Conservation (phyloP, 2,113 vertebrate genomes). For the Perccottus glenii region DNA sequence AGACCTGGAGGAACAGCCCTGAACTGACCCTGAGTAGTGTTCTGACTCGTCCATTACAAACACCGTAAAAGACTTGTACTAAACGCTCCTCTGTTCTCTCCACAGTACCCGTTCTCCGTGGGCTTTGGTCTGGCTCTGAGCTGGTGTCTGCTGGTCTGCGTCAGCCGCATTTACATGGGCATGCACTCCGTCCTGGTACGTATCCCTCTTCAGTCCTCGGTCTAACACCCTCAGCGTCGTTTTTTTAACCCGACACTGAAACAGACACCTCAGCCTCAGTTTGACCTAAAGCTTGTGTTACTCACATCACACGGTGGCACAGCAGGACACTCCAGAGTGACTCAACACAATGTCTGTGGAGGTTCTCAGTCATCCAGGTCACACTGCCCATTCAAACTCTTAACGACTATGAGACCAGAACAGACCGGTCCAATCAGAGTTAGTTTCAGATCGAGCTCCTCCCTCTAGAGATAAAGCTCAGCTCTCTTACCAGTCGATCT, state of each 20-base stretch:
- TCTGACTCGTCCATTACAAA: too few relatives aligned
- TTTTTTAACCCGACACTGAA: not conserved
- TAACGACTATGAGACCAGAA: too few relatives aligned
- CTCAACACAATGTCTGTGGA: not conserved
- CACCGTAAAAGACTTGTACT: too few relatives aligned
- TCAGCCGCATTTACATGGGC: conserved; percentile 97
- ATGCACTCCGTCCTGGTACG: conserved; percentile 99
- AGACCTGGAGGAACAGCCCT: too few relatives aligned
- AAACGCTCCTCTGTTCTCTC: not conserved
- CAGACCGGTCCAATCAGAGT: too few relatives aligned
- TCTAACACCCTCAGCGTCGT: not conserved
- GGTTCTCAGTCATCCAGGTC: too few relatives aligned
- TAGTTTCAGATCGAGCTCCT: too few relatives aligned
- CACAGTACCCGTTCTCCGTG: conserved; percentile 86
- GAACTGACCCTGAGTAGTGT: too few relatives aligned
- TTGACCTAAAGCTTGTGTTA: not conserved
- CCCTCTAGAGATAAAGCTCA: too few relatives aligned
- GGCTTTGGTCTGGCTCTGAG: conserved; percentile 86
- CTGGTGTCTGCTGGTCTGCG: conserved; percentile 94
- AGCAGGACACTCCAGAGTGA: not conserved
- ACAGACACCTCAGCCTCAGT: not conserved
- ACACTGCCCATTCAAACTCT: too few relatives aligned
- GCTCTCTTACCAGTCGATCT: too few relatives aligned
- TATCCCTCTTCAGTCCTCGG: not conserved
- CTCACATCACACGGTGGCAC: not conserved